phyloP scores from a whole-genome alignment of 2,113 vertebrate genomes.

The Gnathonemus echidnorhynchus region DNA sequence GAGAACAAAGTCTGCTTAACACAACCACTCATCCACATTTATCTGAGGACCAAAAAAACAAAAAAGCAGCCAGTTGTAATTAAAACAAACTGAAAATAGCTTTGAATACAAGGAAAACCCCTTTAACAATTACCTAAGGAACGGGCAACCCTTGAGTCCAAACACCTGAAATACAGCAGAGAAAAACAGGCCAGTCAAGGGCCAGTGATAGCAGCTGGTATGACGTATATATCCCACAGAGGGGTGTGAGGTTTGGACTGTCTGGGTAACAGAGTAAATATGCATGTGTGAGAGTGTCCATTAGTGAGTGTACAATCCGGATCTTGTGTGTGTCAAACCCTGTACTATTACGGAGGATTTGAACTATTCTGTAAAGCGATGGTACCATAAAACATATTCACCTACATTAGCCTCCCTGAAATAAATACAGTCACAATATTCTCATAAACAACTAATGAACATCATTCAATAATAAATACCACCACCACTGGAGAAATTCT shows the following conservation, averaged over 20 bases:
- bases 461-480: not conserved
- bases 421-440: not conserved
- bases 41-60: conserved; percentile 31
- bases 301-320: not conserved
- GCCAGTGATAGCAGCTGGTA: conserved; percentile 42
- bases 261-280: not conserved
- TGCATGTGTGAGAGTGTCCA: not conserved
- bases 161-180: conserved; percentile 67
- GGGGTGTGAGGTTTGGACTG: not conserved
- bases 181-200: conserved; percentile 55
- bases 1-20: not conserved
- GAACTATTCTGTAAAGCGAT: not conserved
- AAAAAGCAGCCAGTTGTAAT: conserved; percentile 31
- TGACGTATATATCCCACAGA: not conserved
- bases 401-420: not conserved
- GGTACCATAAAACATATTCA: not conserved
- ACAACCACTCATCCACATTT: conserved; percentile 18
- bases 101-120: conserved; percentile 43
- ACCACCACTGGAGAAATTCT: not conserved
- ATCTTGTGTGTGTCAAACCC: not conserved
- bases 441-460: not conserved
- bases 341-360: not conserved
- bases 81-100: conserved; percentile 40
- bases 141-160: conserved; percentile 60
- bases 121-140: conserved; percentile 61